phyloP scores from a whole-genome alignment of 2,888 invertebrate genomes.

The Spicauda simplicius region DNA sequence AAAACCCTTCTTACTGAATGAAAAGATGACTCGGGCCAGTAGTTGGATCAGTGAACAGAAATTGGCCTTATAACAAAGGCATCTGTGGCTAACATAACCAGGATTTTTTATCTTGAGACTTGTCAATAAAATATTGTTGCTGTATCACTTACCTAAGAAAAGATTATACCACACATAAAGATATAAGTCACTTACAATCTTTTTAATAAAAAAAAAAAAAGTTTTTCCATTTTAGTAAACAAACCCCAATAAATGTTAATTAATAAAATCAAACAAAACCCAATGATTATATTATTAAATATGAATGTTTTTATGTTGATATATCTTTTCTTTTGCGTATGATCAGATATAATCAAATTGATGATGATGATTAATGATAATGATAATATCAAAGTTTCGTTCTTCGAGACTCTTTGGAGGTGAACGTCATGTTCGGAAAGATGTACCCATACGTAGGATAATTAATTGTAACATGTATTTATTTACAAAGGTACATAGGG shows the following conservation, averaged over 20 bases:
- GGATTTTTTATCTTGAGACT: too few relatives aligned
- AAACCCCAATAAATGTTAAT: neutral
- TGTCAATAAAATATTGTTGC: too few relatives aligned
- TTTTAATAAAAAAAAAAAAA: neutral
- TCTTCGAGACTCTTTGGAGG: neutral
- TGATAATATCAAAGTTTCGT: neutral
- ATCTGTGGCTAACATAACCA: too few relatives aligned
- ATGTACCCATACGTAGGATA: neutral
- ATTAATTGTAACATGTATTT: neutral
- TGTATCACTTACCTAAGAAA: neutral
- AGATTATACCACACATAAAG: neutral
- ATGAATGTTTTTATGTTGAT: neutral
- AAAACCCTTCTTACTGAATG: too few relatives aligned
- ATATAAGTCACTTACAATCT: neutral
- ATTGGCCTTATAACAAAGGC: too few relatives aligned
- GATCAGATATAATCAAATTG: neutral
- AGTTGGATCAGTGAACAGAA: too few relatives aligned
- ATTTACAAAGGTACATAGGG: neutral
- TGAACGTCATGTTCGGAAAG: neutral
- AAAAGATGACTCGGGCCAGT: too few relatives aligned
- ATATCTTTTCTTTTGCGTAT: neutral
- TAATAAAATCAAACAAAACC: neutral
- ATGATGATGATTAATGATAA: conserved; percentile 8
- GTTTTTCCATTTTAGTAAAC: neutral
- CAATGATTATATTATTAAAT: neutral